Conservation (phyloP, 2,888 invertebrate genomes). For the Liopterus haemorrhoidalis region DNA sequence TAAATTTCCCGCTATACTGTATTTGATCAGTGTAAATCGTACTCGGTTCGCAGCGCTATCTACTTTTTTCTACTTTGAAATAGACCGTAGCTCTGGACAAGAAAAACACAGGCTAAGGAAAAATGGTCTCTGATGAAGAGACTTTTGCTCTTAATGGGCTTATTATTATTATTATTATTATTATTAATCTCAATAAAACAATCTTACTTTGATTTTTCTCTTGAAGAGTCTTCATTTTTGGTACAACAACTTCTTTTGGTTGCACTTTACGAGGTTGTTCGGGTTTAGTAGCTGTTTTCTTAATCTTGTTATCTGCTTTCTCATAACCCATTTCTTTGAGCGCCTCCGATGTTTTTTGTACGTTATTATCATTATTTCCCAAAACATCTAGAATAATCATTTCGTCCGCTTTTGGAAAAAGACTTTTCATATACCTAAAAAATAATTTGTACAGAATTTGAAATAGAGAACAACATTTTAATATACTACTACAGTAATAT, state of each 20-base stretch:
- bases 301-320: constrained; percentile 63
- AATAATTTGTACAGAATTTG: constrained; percentile 28
- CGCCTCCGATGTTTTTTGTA: constrained; percentile 79
- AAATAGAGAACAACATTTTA: too few species aligned
- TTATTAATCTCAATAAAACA: too few species aligned
- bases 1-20: too few species aligned
- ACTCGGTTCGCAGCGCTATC: too few species aligned
- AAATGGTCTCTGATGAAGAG: too few species aligned
- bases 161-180: too few species aligned
- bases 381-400: constrained; percentile 76
- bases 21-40: too few species aligned
- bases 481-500: too few species aligned
- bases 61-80: too few species aligned
- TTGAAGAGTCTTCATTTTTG: constrained; percentile 60
- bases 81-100: too few species aligned
- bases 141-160: too few species aligned
- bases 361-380: constrained; percentile 83
- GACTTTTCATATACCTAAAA: constrained; percentile 80
- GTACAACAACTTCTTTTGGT: constrained; percentile 47
- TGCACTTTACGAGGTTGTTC: constrained; percentile 28
- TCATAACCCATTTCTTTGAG: constrained; percentile 73
- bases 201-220: constrained; percentile 65
- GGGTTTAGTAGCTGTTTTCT: constrained; percentile 32
- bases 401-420: constrained; percentile 87
- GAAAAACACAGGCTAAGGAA: too few species aligned